These are phyloP conservation scores for Dipodomys merriami DNA, from an alignment of 2,113 vertebrate species.

Conservation along the genomic window DNA sequence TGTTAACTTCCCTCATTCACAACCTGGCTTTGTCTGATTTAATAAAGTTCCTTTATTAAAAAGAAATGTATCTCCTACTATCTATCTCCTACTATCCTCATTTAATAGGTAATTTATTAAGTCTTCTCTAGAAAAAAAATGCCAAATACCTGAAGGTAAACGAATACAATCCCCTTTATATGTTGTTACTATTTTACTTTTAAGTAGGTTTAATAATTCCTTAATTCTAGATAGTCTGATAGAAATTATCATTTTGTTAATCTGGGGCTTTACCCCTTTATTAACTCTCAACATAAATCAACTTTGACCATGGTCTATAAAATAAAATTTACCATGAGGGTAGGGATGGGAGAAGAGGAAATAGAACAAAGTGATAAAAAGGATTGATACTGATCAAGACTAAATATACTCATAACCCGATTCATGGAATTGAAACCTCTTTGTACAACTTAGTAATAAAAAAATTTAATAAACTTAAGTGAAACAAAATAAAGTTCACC, in stretches of 20 bases:
- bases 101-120: background rate
- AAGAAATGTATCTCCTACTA: background rate
- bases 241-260: slow-evolving; percentile 23
- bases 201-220: slow-evolving; percentile 7
- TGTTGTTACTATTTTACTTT: slow-evolving; percentile 36
- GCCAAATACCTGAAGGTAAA: too few relatives aligned
- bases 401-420: too few relatives aligned
- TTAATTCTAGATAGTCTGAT: slow-evolving; percentile 49
- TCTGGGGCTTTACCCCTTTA: background rate
- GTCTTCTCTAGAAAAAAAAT: background rate
- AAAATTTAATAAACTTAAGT: too few relatives aligned
- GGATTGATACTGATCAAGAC: too few relatives aligned
- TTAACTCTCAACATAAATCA: slow-evolving; percentile 31
- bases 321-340: too few relatives aligned
- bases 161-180: background rate
- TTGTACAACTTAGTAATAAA: too few relatives aligned
- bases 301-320: background rate
- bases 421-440: too few relatives aligned
- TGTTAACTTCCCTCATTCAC: background rate
- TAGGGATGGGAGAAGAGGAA: too few relatives aligned
- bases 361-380: too few relatives aligned
- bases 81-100: background rate
- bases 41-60: too few relatives aligned
- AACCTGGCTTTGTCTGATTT: background rate
- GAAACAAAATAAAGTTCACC: slow-evolving; percentile 10